These are phyloP conservation scores for Sipha flava DNA, from an alignment of 1,140 invertebrate genomes.

Conservation along the genomic window DNA sequence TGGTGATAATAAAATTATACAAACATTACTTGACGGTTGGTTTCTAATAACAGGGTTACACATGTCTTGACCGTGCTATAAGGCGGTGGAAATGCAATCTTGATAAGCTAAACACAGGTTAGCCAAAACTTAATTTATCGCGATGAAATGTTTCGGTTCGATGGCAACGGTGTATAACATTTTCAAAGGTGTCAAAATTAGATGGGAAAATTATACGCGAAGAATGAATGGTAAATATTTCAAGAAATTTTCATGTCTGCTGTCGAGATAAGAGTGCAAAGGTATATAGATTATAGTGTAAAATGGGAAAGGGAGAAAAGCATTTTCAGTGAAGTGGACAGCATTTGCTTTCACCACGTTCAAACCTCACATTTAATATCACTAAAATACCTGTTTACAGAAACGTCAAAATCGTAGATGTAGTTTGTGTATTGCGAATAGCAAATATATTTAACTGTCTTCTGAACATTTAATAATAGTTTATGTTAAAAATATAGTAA, in stretches of 20 bases:
- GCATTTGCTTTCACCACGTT: neutral
- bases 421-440: no score
- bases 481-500: no score
- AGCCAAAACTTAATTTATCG: neutral
- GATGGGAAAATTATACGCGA: slow-evolving; percentile 1
- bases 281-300: no score
- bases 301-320: neutral
- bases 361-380: no score
- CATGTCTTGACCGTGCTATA: neutral
- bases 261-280: neutral
- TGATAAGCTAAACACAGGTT: neutral
- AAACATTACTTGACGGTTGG: no score
- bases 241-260: neutral
- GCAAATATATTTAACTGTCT: no score
- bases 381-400: no score
- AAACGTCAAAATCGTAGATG: no score
- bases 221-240: neutral
- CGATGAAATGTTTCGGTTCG: neutral
- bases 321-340: neutral
- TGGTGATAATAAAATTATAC: no score
- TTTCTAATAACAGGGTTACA: no score
- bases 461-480: no score
- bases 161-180: neutral
- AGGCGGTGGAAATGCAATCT: neutral
- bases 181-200: neutral